Percentiles rank a stretch among this genome's conserved stretches.
Evolutionary conservation across 2,888 invertebrate genomes (phyloP).

Genomic region (Galerucella calmariensis): DNA sequence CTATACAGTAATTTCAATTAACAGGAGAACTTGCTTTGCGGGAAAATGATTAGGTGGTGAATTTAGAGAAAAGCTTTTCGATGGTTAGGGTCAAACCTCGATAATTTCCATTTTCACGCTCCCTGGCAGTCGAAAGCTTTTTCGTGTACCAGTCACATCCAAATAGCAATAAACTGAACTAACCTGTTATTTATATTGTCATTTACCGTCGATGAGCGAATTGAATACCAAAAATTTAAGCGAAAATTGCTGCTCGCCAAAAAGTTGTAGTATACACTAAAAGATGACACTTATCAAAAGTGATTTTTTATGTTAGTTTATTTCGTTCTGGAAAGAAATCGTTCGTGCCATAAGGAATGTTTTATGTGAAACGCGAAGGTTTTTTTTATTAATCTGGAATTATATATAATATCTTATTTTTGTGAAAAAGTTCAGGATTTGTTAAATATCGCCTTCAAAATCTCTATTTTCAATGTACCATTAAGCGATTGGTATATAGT

Average conservation of each 20-base stretch:
- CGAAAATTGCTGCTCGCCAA: slow-evolving; percentile 9
- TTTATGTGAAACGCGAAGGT: too few species aligned
- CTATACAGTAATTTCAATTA: not conserved
- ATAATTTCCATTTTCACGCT: slow-evolving; percentile 52
- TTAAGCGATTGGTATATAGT: too few species aligned
- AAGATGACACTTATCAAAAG: too few species aligned
- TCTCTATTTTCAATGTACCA: too few species aligned
- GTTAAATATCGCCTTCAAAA: too few species aligned
- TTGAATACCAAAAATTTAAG: slow-evolving; percentile 14
- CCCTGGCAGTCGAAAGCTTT: slow-evolving; percentile 58
- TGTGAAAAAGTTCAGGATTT: too few species aligned
- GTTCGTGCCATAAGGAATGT: too few species aligned
- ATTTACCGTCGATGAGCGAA: slow-evolving; percentile 30
- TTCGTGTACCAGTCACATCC: slow-evolving; percentile 55
- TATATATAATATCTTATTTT: too few species aligned
- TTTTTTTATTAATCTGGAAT: too few species aligned
- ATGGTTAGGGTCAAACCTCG: slow-evolving; percentile 46
- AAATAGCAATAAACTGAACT: slow-evolving; percentile 56
- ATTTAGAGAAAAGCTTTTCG: slow-evolving; percentile 36
- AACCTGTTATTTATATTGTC: slow-evolving; percentile 51
- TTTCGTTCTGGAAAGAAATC: too few species aligned
- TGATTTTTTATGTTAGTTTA: too few species aligned
- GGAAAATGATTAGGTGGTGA: slow-evolving; percentile 41
- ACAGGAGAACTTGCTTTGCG: not conserved
- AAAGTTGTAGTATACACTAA: not conserved